A percentile compares a stretch with the other conserved stretches of the same genome.
Evolutionary conservation across 2,888 invertebrate genomes (phyloP).

Genomic region (Bunonema sp.): DNA sequence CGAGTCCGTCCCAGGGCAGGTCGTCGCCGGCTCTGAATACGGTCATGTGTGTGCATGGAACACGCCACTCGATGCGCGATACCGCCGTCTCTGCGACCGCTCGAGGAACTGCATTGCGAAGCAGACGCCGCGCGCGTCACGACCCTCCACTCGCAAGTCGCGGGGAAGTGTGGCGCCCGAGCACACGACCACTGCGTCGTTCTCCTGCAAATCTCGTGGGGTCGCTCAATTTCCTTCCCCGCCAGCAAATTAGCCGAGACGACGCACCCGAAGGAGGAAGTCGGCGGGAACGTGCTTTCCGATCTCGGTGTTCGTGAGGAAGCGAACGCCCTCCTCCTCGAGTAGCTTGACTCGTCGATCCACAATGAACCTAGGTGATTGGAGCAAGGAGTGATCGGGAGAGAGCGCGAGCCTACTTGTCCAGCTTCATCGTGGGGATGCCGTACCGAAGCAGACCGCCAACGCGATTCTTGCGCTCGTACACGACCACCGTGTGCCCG

Average conservation of each 20-base stretch:
- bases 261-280: constrained; percentile 45
- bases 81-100: constrained; percentile 85
- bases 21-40: constrained; percentile 53
- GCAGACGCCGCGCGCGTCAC: constrained; percentile 79
- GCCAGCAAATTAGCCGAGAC: neutral
- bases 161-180: constrained; percentile 92
- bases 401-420: constrained; percentile 53
- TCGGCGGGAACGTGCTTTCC: constrained; percentile 71
- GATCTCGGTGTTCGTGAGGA: constrained; percentile 74
- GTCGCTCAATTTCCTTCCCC: neutral
- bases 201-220: constrained; percentile 48
- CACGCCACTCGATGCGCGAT: no score
- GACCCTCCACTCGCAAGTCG: constrained; percentile 52
- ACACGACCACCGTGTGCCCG: constrained; percentile 86
- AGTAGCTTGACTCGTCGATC: constrained; percentile 71
- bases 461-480: constrained; percentile 81
- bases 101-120: constrained; percentile 95
- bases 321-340: constrained; percentile 71
- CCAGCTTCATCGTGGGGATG: constrained; percentile 94
- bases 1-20: constrained; percentile 52
- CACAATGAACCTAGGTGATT: constrained; percentile 51
- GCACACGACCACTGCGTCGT: constrained; percentile 73
- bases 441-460: constrained; percentile 92
- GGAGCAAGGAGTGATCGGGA: constrained; percentile 1
- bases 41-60: neutral